A percentile compares a stretch with the other conserved stretches of the same genome.
Evolutionary conservation across 1,140 invertebrate species (phyloP).

Genomic region (Ruditapes philippinarum): DNA sequence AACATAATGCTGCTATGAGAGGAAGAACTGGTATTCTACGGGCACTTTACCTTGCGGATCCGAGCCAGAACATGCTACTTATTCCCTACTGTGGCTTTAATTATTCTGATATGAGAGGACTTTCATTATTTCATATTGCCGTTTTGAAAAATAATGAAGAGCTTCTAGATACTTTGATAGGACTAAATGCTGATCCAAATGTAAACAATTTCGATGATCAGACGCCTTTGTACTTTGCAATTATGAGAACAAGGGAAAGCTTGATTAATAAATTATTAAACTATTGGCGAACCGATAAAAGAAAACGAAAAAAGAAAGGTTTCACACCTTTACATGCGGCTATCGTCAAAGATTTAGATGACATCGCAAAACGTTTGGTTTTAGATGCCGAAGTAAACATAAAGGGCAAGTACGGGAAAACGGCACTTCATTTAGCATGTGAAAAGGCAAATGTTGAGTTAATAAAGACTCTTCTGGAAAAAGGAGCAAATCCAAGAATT

Average conservation of each 20-base stretch:
- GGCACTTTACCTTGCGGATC: no score
- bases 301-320: constrained; percentile 49
- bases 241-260: neutral
- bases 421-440: constrained; percentile 61
- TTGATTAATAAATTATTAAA: neutral
- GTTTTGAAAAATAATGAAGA: constrained; percentile 35
- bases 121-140: constrained; percentile 47
- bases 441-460: constrained; percentile 28
- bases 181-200: constrained; percentile 26
- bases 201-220: constrained; percentile 47
- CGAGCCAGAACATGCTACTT: no score
- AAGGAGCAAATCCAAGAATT: neutral
- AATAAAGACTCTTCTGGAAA: constrained; percentile 28
- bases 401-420: constrained; percentile 47
- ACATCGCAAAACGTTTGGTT: neutral
- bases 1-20: no score
- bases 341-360: neutral
- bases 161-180: constrained; percentile 14
- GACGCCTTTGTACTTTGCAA: constrained; percentile 52
- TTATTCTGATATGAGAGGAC: constrained; percentile 50
- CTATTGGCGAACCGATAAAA: constrained; percentile 12
- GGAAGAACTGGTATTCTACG: no score
- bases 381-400: constrained; percentile 1
- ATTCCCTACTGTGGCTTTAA: no score
- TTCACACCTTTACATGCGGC: constrained; percentile 60